Base-by-base conservation (phyloP, 2,888 invertebrate species). In the Conops quadrifasciatus region DNA sequence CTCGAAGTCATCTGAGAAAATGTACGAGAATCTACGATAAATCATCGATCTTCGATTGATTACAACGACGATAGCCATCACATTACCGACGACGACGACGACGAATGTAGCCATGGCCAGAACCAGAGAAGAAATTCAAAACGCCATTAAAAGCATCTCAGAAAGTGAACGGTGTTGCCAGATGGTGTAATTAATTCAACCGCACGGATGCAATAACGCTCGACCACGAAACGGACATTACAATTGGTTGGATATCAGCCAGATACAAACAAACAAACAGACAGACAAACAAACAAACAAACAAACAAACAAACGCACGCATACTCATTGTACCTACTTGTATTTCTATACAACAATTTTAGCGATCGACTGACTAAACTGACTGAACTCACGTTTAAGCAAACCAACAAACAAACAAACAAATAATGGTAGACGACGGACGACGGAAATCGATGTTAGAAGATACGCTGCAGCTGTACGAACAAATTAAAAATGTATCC, bases 161-260 rank as follows among this genome's bases (percentile, higher is more conserved):
- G 28, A 28, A 58, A 2, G 58, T 21, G 19, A 51, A n/a, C 43
- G 58, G 45, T 58, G 67, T 58, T 67, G 58, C 67, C 72, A 69
- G 66, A 69, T 72, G 36, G 72, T 59, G 72, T 69, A 72, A 72
- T 72, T 72, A 72, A 69, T 68, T 69, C 66, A 69, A 69, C 72
- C 72, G 66, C 72, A 72, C 72, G 59, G 66, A 65, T 65, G 72
- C 72, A 66, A 72, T 72, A 64, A 72, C 69, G 63, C 60, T 62
- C 49, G 67, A 60, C 62, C 45, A 56, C 62, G 26, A 70, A 69
- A 24, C 64, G 70, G 64, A 58, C 56, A 64, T 70, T 56, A 45
- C 66, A 58, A 58, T 67, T 26, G 67, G 19, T 45, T 67, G 67
- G 67, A 67, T 67, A 58, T 45, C 67, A 43, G 56, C 67, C 56